Percentiles rank a stretch among this genome's conserved stretches.
phyloP scores from a whole-genome alignment of 1,140 invertebrate species.

The Achroia grisella region DNA sequence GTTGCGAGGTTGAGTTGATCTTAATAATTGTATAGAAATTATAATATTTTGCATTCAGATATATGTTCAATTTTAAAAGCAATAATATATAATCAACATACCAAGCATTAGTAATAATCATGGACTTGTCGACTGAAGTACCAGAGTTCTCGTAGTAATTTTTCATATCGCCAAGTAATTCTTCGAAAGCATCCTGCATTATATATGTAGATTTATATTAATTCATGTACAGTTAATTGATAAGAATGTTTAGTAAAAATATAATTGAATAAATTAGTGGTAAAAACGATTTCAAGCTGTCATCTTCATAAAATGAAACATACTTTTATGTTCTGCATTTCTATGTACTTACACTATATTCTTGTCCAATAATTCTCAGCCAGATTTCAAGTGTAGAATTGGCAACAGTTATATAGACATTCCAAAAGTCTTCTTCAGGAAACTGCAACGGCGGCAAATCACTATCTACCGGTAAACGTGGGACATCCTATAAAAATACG shows the following conservation, averaged over 20 bases:
- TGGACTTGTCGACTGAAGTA: conserved; percentile 48
- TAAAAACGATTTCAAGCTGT: too few species aligned
- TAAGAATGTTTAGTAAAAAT: too few species aligned
- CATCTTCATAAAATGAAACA: too few species aligned
- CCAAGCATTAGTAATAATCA: conserved; percentile 61
- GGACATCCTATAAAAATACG: too few species aligned
- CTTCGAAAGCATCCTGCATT: conserved; percentile 70
- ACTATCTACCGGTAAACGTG: conserved; percentile 22
- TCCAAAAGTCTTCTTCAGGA: conserved; percentile 71
- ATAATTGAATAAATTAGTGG: too few species aligned
- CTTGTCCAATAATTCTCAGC: conserved; percentile 70
- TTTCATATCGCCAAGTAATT: conserved; percentile 74
- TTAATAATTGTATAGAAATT: too few species aligned
- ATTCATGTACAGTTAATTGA: too few species aligned
- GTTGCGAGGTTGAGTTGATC: too few species aligned
- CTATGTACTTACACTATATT: conserved; percentile 72
- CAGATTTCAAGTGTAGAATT: conserved; percentile 73
- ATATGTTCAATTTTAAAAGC: background rate
- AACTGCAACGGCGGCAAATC: conserved; percentile 64
- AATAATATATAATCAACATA: conserved; percentile 19
- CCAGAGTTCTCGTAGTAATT: conserved; percentile 64
- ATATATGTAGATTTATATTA: too few species aligned
- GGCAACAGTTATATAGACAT: conserved; percentile 72
- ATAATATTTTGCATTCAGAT: background rate
- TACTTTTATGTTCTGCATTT: too few species aligned